Evolutionary conservation across 2,113 vertebrate species (phyloP), one percentile per base, ranked within the genome.

Genomic region (Thinocorus orbignyianus): DNA sequence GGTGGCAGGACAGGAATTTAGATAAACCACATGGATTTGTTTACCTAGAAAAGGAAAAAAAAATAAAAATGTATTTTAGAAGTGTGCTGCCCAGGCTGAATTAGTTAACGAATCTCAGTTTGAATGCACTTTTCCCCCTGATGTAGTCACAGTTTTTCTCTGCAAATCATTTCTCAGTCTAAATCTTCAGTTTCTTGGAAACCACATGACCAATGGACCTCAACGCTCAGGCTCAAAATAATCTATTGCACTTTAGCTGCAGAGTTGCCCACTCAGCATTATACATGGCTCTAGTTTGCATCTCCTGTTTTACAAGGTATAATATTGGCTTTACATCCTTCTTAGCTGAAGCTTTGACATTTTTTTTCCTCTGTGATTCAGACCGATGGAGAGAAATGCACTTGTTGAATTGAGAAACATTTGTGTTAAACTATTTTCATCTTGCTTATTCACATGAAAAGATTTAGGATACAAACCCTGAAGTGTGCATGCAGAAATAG

Each of bases 251-350:
- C 80, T 95, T 95, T 18, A 91, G 90, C 84, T 80, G 78, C 81
- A 86, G 78, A 92, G 86, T 65, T 97, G 94, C 83, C 88, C 88
- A 92, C 81, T 96, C 95, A 96, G 95, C 93, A n/a, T 82, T 96
- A 87, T 16, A 49, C 73, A 23, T 1, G 3, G 91, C 80, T 95
- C 84, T 55, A 72, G 77, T 91, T 94, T 74, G 79, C 73, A 51
- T 83, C 80, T 16, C 88, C 92, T 93, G 88, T 85, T 94, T 96
- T 94, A 95, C 1, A 11, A 87, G 73, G 52, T 79, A 28, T 66
- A 85, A 91, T 18, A 74, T 48, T 70, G 78, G 81, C 79, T 90
- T 91, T 77, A 86, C 71, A 79, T 64, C 82, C 73, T 86, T 74
- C 13, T 9, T 41, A 74, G 85, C 62, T 64, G 79, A 88, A 69